A percentile compares a stretch with the other conserved stretches of the same genome.
These are phyloP conservation scores for Heliconius hermathena DNA, from an alignment of 1,140 invertebrate species.

Conservation along the genomic window DNA sequence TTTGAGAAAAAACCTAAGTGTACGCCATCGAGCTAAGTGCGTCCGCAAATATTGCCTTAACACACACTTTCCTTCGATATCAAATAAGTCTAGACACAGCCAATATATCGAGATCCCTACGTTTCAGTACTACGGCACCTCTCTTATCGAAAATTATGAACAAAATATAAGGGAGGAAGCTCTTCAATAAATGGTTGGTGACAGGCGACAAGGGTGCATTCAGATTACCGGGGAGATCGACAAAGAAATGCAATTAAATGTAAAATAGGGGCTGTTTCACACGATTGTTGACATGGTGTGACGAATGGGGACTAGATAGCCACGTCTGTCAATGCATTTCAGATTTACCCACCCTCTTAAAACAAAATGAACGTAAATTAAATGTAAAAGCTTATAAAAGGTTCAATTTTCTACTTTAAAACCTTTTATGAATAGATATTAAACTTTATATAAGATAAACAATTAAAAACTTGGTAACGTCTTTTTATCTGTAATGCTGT, in stretches of 20 bases:
- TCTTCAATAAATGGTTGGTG: conserved; percentile 34
- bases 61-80: conserved; percentile 70
- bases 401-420: neutral
- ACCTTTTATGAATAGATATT: neutral
- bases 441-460: too few species aligned
- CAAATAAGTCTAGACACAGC: conserved; percentile 68
- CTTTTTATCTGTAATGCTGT: too few species aligned
- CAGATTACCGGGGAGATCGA: conserved; percentile 78
- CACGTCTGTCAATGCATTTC: conserved; percentile 55
- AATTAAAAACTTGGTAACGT: too few species aligned
- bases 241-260: conserved; percentile 82
- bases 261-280: conserved; percentile 79
- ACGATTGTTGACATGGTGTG: conserved; percentile 75
- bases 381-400: conserved; percentile 18
- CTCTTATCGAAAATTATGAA: neutral
- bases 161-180: neutral
- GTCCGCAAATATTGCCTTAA: conserved; percentile 71
- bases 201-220: conserved; percentile 72
- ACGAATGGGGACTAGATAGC: conserved; percentile 65
- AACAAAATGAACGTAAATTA: conserved; percentile 21
- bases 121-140: conserved; percentile 5
- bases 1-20: conserved; percentile 58
- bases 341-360: conserved; percentile 20
- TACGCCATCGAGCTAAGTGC: conserved; percentile 68
- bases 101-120: conserved; percentile 47